Conservation (phyloP, 2,113 vertebrate species). For the Falco punctatus region DNA sequence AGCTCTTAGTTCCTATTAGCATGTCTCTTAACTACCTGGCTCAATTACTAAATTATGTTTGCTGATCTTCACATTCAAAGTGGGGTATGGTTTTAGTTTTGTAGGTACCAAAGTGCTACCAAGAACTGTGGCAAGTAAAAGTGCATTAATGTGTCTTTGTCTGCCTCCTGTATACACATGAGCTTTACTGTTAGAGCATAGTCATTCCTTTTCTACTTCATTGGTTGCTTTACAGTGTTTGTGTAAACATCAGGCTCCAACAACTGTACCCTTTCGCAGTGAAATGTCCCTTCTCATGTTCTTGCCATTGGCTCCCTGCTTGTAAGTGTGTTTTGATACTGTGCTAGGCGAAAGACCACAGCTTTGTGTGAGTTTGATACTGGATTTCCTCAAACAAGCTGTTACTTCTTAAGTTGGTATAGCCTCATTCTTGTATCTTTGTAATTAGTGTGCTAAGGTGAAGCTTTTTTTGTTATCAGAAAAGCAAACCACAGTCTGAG, state of each 20-base stretch:
- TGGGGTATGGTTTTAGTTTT: not conserved
- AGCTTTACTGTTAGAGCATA: not conserved
- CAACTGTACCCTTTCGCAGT: not conserved
- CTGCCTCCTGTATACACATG: not conserved
- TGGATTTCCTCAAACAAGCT: not conserved
- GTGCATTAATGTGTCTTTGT: not conserved
- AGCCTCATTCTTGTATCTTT: not conserved
- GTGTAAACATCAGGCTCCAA: not conserved
- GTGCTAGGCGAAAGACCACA: not conserved
- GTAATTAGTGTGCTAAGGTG: not conserved
- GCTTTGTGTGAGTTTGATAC: not conserved
- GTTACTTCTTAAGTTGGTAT: not conserved
- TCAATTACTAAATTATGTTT: not conserved
- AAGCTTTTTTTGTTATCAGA: not conserved
- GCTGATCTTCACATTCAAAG: fast-evolving
- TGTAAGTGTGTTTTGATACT: not conserved
- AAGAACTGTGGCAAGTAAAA: not conserved
- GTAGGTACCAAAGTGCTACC: no score
- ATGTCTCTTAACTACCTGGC: not conserved
- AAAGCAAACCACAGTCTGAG: not conserved
- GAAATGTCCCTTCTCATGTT: not conserved
- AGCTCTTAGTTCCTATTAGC: fast-evolving
- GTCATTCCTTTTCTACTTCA: not conserved
- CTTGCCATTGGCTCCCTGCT: not conserved
- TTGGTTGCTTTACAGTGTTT: not conserved